Evolutionary conservation across 2,797 vertebrate species (phyloP), one percentile per base, ranked within the genome.

Genomic region (Hirundo rustica): DNA sequence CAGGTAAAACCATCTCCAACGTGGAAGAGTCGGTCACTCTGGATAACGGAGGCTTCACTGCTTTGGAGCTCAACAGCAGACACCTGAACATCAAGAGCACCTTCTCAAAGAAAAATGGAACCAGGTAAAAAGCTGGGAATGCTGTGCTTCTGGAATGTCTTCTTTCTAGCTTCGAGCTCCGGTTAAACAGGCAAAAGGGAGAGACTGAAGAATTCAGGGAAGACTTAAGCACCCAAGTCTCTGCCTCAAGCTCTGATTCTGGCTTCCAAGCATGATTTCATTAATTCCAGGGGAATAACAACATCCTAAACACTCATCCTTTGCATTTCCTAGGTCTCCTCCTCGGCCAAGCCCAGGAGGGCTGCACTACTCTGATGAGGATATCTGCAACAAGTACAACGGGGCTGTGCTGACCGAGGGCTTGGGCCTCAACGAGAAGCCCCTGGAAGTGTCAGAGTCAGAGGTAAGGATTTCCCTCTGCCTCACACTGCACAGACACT

Each of bases 291-390:
- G 34, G 74, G 58, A 92, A 61, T 34, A 1, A 21, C 16, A 23
- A 13, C 22, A 25, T 26, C 14, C 16, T 7, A 11, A n/a, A 44
- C 5, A 12, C 14, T 44, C 11, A 40, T 2, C 10, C 21, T 73
- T 71, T 85, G 18, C 3, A 2, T 93, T 82, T 82, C 36, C 62
- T 85, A 99, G 99, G 96, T 99, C 99, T 88, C 99, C 99, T 13
- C 99, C 99, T 51, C 98, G 99, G 48, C 99, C 99, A 22, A 99
- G 99, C 97, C 99, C 99, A 0, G 99, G 99, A 0, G 99, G 98
- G 21, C 98, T 99, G 76, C 99, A 98, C 97, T 99, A 99, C 97
- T 99, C 99, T 0, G 99, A 99, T 4, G 99, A 99, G 93, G 99
- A 99, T 93, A 98, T 99, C 96, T 99, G 99, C 81, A 99, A 98